Percentiles rank a stretch among this genome's conserved stretches.
Conservation (phyloP, 2,113 vertebrate species). For the Petaurus breviceps region DNA sequence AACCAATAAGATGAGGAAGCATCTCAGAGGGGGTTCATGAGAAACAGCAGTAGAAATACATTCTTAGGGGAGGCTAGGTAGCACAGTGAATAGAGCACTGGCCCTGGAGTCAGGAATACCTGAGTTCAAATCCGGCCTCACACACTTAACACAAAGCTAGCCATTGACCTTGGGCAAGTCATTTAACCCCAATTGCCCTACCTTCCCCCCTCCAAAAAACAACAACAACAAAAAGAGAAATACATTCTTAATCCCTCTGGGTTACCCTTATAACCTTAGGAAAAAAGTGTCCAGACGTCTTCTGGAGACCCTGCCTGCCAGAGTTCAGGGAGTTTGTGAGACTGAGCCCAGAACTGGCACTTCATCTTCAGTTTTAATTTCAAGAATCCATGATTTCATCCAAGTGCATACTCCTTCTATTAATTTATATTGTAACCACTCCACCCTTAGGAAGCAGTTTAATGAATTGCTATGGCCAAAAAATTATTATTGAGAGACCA, state of each 20-base stretch:
- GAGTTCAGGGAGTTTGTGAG: background rate
- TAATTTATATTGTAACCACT: background rate
- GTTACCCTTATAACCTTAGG: background rate
- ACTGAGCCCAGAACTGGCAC: background rate
- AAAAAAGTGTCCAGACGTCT: background rate
- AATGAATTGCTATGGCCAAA: background rate
- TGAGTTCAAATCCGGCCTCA: too few species aligned
- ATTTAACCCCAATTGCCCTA: too few species aligned
- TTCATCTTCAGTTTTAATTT: background rate
- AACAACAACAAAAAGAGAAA: background rate
- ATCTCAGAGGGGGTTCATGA: background rate
- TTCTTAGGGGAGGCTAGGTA: background rate
- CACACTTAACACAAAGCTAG: too few species aligned
- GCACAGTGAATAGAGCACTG: too few species aligned
- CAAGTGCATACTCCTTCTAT: background rate
- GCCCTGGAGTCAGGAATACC: too few species aligned
- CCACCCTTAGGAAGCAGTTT: background rate
- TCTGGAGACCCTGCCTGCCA: background rate
- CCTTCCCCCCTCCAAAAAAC: too few species aligned
- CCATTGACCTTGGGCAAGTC: too few species aligned
- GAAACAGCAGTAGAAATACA: background rate
- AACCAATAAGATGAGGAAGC: background rate
- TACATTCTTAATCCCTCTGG: background rate
- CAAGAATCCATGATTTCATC: background rate
- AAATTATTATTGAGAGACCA: background rate